A percentile compares a stretch with the other conserved stretches of the same genome.
These are phyloP conservation scores for Scomber scombrus DNA, from an alignment of 2,113 vertebrate genomes.

Conservation along the genomic window DNA sequence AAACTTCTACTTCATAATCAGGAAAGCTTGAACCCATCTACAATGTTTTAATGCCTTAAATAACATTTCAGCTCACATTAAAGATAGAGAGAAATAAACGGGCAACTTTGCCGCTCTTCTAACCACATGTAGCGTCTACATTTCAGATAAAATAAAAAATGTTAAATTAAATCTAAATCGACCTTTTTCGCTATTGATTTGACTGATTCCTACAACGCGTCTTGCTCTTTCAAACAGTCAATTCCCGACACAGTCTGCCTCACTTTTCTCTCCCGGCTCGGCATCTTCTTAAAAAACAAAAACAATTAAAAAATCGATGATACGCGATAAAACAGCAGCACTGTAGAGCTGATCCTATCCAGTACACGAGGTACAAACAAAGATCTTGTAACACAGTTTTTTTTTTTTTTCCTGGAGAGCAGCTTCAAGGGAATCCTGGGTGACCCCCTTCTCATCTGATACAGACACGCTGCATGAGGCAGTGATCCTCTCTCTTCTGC, in stretches of 20 bases:
- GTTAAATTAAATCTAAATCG: neutral
- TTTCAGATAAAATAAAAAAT: neutral
- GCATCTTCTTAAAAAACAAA: conserved; percentile 52
- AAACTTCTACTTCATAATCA: conserved; percentile 58
- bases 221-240: conserved; percentile 45
- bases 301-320: conserved; percentile 4
- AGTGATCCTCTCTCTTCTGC: conserved; percentile 40
- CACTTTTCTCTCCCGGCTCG: conserved; percentile 68
- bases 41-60: neutral
- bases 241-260: conserved; percentile 35
- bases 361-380: conserved; percentile 5
- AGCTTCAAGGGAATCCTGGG: conserved; percentile 74
- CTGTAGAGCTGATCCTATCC: conserved; percentile 42
- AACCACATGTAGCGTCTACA: neutral
- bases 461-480: conserved; percentile 58
- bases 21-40: neutral
- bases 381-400: conserved; percentile 19
- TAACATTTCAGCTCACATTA: neutral
- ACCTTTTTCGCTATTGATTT: conserved; percentile 15
- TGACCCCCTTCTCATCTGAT: conserved; percentile 66
- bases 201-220: conserved; percentile 36
- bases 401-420: conserved; percentile 60
- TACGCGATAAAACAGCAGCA: conserved; percentile 17
- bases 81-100: neutral
- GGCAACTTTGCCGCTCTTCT: conserved; percentile 13